Conservation (phyloP, 2,113 vertebrate species). For the Formicarius rufipectus region DNA sequence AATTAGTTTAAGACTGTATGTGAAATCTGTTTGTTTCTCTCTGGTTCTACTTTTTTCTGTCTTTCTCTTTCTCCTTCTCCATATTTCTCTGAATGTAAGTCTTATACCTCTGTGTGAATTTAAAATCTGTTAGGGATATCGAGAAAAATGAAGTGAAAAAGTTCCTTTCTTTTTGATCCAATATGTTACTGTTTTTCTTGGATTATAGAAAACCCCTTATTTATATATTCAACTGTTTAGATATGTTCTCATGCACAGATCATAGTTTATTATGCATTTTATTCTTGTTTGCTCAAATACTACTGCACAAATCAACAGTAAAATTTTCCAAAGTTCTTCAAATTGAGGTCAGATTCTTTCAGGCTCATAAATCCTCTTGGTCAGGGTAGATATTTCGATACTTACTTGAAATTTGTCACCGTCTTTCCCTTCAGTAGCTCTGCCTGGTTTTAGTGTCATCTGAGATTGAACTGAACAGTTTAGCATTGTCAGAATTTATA, state of each 20-base stretch:
- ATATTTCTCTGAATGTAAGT: background rate
- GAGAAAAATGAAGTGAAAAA: background rate
- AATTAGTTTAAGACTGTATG: background rate
- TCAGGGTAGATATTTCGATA: background rate
- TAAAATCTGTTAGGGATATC: background rate
- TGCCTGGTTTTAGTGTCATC: background rate
- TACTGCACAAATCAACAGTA: background rate
- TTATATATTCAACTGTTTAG: constrained; percentile 1
- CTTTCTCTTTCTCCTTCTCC: background rate
- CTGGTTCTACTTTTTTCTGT: background rate
- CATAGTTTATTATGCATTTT: background rate
- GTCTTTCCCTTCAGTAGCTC: background rate
- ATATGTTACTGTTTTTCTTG: background rate
- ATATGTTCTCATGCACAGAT: background rate
- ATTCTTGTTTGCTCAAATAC: background rate
- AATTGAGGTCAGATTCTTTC: background rate
- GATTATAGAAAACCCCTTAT: background rate
- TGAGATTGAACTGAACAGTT: background rate
- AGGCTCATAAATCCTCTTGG: background rate
- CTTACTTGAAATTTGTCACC: background rate
- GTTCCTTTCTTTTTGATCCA: background rate
- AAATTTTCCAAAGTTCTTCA: constrained; percentile 18
- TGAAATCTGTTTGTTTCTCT: background rate
- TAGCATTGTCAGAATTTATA: background rate
- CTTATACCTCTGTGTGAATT: background rate